Base-by-base conservation (phyloP, 2,113 vertebrate species). In the Psilopsiagon aymara region DNA sequence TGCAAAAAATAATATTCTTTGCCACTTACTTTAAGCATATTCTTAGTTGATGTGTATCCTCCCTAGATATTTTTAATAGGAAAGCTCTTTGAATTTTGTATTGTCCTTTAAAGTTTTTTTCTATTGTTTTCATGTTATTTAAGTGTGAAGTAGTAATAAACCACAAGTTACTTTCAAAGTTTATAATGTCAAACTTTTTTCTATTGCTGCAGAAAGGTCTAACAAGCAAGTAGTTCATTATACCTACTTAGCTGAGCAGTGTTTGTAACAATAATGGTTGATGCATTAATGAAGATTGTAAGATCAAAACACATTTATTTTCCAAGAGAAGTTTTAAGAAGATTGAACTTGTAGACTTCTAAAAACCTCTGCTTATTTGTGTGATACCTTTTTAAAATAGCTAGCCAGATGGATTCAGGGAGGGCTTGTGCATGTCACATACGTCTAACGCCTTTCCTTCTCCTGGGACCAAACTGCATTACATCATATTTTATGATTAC, bases 401-500 rank as follows among this genome's bases (percentile, higher is more conserved):
- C 59, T 87, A 91, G 70, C 91, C 90, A 94, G 94, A 95, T 96
- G 97, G 94, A 88, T 93, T 77, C 76, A 79, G 82, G 80, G 69
- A 94, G 69, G 4, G 46, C 95, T 88, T 84, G 63, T 95, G 29
- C 47, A 57, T 96, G 92, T 97, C 94, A 94, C 92, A 88, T 87
- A 84, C 73, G 92, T 96, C 90, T 94, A 96, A 97, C 4, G 77
- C 93, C 78, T 97, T 93, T 93, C 35, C 60, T 86, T 92, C 96
- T 95, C 97, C 62, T 88, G 96, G 89, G 97, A 95, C 86, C 66
- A 80, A 89, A 59, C 67, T 97, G 43, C 86, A 97, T 97, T 97
- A 96, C 97, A 95, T 97, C 96, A 98, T 96, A 79, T 97, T 97
- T 97, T 96, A 92, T 92, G 90, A 96, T 97, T 98, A 97, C 94